Evolutionary conservation across 2,797 vertebrate species (phyloP).

Genomic region (Coracias cyanogaster): DNA sequence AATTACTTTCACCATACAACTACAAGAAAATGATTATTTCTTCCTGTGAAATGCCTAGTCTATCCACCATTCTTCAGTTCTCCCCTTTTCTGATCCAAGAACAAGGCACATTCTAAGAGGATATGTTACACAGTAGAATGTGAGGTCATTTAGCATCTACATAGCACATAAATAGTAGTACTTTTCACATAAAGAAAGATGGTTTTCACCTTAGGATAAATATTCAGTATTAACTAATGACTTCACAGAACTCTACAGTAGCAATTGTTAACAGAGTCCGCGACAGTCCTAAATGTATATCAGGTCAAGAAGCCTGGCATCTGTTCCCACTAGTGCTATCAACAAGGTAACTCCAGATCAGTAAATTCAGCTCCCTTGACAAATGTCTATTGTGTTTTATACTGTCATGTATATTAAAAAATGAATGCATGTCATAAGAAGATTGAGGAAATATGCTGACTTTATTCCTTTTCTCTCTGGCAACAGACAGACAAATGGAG

Average conservation of each 20-base stretch:
- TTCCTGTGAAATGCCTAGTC: neutral
- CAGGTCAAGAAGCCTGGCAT: neutral
- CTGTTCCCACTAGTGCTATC: neutral
- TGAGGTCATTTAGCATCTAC: neutral
- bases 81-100: neutral
- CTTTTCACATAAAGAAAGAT: neutral
- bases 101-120: neutral
- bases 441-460: neutral
- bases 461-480: neutral
- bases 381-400: neutral
- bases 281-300: neutral
- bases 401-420: fast-evolving
- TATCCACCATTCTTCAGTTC: neutral
- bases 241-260: neutral
- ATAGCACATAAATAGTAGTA: neutral
- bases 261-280: neutral
- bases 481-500: neutral
- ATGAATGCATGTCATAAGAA: neutral
- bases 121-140: fast-evolving
- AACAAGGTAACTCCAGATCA: neutral
- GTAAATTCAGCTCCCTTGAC: neutral
- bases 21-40: neutral
- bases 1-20: neutral
- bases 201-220: neutral
- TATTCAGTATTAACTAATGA: neutral